phyloP scores from a whole-genome alignment of 2,888 invertebrate species.

The Hemistola chrysoprasaria region DNA sequence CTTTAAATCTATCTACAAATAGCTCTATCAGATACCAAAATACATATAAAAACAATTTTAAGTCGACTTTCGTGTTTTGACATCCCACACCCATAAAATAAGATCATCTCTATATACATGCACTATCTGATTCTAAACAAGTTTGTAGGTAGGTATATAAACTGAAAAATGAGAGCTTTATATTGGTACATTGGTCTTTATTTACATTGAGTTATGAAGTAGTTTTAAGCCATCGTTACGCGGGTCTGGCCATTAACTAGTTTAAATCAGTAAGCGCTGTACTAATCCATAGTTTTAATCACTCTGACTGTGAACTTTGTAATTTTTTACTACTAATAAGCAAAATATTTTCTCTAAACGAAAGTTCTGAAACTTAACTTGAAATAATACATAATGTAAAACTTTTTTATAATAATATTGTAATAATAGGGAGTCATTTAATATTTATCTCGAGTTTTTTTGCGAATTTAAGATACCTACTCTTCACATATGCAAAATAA shows the following conservation, averaged over 20 bases:
- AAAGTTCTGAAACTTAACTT: no score
- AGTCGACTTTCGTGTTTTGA: constrained; percentile 16
- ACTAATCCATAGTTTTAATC: constrained; percentile 4
- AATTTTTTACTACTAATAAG: no score
- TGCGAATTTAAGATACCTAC: no score
- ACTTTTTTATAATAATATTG: no score
- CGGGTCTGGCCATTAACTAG: constrained; percentile 2
- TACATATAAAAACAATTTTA: constrained; percentile 15
- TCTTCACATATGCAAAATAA: no score
- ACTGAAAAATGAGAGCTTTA: constrained; percentile 10
- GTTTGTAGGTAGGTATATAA: not conserved
- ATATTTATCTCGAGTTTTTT: no score
- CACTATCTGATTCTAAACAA: constrained; percentile 13
- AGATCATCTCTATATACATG: constrained; percentile 8
- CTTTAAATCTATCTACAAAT: no score
- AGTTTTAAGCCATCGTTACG: constrained; percentile 10
- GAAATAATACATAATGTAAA: no score
- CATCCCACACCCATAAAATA: constrained; percentile 16
- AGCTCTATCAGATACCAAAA: not conserved
- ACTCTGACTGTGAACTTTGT: constrained; percentile 6
- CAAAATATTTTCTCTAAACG: no score
- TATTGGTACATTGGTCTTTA: constrained; percentile 7
- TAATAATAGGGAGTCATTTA: no score
- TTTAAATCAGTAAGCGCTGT: constrained; percentile 9
- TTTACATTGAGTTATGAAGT: constrained; percentile 11